Base-by-base conservation (phyloP, 1,140 invertebrate species). In the Coelopa frigida region DNA sequence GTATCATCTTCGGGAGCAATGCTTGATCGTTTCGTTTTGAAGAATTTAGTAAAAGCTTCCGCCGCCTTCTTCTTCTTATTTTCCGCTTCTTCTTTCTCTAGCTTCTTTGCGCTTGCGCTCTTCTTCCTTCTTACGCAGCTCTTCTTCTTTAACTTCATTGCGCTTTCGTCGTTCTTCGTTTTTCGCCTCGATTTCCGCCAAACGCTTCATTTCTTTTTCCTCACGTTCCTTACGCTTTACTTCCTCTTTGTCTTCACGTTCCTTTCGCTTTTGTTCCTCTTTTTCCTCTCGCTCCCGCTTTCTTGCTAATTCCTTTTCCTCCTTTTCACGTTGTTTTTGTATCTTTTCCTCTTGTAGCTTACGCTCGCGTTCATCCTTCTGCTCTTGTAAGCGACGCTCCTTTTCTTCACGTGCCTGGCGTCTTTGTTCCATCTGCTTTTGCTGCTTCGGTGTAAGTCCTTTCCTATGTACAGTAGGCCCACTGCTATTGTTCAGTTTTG, bases 41-140 rank as follows among this genome's bases (percentile, higher is more conserved):
- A 90, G 65, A 90, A 92, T 54, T 82, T 89, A 1, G 74, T 79
- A 61, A 91, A 89, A 20, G 78, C 81, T 31, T 81, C 79, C 7
- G 82, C 82, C 2, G 78, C 78, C 58, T 87, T 87, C 56, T 83
- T 85, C 60, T 76, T 77, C 12, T 82, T 81, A 5, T 52, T 47
- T 52, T 80, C 78, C 54, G 82, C 76, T 46, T 76, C 55, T 60
- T 83, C 79, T 49, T 74, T 75, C 62, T 71, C 73, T 51, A 77
- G 73, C n/a, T 64, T 84, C 74, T 49, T 79, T 78, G 17, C 71
- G 66, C 48, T 77, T 76, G 3, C 73, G 72, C 50, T 76, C 72
- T 51, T 74, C 77, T 50, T 76, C 72, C 53, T 73, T 77, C 41
- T 74, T 76, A 49, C 72, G 56, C 37, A 73, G 72, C 37, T 74